Evolutionary conservation across 2,888 invertebrate species (phyloP).

Genomic region (Tolmerus cingulatus): DNA sequence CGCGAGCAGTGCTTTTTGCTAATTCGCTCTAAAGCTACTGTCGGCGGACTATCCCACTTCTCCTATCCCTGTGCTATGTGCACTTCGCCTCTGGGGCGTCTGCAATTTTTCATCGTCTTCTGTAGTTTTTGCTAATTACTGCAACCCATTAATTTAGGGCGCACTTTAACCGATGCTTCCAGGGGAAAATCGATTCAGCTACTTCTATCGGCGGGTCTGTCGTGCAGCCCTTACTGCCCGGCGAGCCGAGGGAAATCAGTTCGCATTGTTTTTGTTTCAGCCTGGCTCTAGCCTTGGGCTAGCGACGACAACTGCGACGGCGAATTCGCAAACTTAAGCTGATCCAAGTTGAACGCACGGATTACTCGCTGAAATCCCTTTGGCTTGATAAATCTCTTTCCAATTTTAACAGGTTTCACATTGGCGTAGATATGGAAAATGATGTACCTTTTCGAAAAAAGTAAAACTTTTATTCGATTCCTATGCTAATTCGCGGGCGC

Average conservation of each 20-base stretch:
- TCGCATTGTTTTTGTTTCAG: neutral
- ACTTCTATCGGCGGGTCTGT: neutral
- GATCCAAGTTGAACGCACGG: slow-evolving; percentile 1
- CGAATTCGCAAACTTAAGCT: neutral
- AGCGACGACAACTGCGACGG: neutral
- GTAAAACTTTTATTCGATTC: slow-evolving; percentile 25
- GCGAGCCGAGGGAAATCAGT: neutral
- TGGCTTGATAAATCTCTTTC: neutral
- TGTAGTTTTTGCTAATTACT: slow-evolving; percentile 35
- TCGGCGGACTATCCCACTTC: neutral
- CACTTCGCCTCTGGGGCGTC: slow-evolving; percentile 2
- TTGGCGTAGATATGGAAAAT: slow-evolving; percentile 4
- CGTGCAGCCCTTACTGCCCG: neutral
- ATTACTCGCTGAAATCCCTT: slow-evolving; percentile 8
- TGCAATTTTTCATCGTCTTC: slow-evolving; percentile 35
- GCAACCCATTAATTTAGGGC: slow-evolving; percentile 29
- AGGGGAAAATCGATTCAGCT: slow-evolving; percentile 2
- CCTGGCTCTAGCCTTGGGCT: neutral
- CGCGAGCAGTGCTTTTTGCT: neutral
- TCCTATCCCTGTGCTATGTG: neutral
- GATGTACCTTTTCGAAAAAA: slow-evolving; percentile 7
- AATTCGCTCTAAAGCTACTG: neutral
- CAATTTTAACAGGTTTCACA: slow-evolving; percentile 15
- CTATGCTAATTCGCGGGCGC: neutral
- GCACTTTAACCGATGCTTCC: slow-evolving; percentile 19